phyloP scores from a whole-genome alignment of 2,797 vertebrate species.

The Gadopsis bispinosus region DNA sequence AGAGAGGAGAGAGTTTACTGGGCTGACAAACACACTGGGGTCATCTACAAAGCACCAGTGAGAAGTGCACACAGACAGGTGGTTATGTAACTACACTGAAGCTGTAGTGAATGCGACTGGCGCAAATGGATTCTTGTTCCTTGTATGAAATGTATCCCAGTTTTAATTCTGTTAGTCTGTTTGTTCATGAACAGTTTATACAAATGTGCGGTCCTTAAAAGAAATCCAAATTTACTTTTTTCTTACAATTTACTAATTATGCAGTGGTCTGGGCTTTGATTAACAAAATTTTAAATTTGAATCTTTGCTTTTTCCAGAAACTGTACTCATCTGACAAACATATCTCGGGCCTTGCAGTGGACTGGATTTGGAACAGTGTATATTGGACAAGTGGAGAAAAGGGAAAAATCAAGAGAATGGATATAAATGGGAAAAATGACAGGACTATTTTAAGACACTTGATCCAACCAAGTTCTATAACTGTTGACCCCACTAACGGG shows the following conservation, averaged over 20 bases:
- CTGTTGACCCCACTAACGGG: constrained; percentile 89
- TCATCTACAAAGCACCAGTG: constrained; percentile 89
- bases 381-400: constrained; percentile 89
- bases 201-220: neutral
- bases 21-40: constrained; percentile 85
- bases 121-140: neutral
- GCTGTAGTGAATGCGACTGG: neutral
- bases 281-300: neutral
- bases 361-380: constrained; percentile 90
- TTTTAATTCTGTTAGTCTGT: too few relatives aligned
- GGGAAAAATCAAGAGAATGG: constrained; percentile 88
- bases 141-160: neutral
- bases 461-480: constrained; percentile 84
- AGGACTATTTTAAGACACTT: constrained; percentile 84
- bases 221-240: neutral
- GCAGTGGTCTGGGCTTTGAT: neutral
- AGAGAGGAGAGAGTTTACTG: constrained; percentile 89
- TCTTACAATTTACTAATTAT: neutral
- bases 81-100: constrained; percentile 30
- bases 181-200: neutral
- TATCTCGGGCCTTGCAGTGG: constrained; percentile 90
- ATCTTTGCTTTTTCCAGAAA: constrained; percentile 81
- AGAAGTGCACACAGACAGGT: constrained; percentile 90
- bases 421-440: constrained; percentile 86
- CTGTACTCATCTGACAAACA: constrained; percentile 87